Conservation (phyloP, 2,113 vertebrate genomes). For the Hyperopisus bebe region DNA sequence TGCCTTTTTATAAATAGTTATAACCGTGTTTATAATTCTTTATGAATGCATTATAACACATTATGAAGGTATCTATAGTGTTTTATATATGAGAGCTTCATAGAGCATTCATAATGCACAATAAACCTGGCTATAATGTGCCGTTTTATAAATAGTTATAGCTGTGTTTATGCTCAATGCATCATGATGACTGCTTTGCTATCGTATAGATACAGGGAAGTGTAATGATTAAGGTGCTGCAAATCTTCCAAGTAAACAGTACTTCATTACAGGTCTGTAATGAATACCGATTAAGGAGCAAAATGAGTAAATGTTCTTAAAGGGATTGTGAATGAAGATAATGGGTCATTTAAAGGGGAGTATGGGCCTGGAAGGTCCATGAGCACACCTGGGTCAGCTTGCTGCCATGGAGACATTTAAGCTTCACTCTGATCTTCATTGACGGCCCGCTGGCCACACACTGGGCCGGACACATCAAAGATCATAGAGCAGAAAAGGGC, state of each 20-base stretch:
- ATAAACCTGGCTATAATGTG: not conserved
- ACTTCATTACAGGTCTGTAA: not conserved
- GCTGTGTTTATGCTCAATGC: not conserved
- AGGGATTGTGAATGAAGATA: not conserved
- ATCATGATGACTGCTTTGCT: not conserved
- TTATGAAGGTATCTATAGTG: too few species aligned
- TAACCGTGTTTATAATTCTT: too few species aligned
- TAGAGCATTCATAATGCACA: not conserved
- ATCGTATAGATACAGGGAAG: not conserved
- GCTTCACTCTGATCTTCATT: not conserved
- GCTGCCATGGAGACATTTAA: not conserved
- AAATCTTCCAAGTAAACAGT: not conserved
- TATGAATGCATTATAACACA: too few species aligned
- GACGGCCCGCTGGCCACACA: not conserved
- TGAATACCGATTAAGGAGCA: not conserved
- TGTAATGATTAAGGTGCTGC: not conserved
- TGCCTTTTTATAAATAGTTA: too few species aligned
- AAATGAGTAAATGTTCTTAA: not conserved
- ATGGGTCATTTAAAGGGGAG: not conserved
- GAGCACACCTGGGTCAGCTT: not conserved
- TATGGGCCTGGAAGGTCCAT: not conserved
- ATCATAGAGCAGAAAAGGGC: not conserved
- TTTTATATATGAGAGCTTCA: not conserved
- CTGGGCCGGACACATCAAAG: not conserved
- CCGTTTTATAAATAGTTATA: not conserved